Evolutionary conservation across 2,797 vertebrate genomes (phyloP).

Genomic region (Megaceryle alcyon): DNA sequence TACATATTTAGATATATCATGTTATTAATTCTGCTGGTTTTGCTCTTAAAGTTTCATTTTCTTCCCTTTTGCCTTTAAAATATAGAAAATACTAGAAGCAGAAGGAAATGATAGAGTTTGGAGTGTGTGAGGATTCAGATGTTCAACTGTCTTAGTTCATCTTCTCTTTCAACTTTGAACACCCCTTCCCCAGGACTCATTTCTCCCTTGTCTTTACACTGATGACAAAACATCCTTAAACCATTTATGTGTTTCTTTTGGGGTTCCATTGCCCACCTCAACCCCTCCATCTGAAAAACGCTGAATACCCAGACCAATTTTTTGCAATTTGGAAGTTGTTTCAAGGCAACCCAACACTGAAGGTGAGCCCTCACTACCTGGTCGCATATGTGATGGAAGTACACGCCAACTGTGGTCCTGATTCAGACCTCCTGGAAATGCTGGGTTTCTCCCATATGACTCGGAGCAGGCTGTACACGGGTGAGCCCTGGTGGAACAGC

Average conservation of each 20-base stretch:
- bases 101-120: neutral
- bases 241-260: neutral
- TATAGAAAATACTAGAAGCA: neutral
- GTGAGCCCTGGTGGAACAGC: neutral
- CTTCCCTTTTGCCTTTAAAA: neutral
- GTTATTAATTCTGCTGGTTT: neutral
- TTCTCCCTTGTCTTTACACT: neutral
- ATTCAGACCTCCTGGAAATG: neutral
- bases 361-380: fast-evolving
- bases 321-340: neutral
- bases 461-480: neutral
- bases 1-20: neutral
- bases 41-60: neutral
- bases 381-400: neutral
- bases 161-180: neutral
- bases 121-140: neutral
- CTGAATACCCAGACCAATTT: neutral
- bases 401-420: neutral
- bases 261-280: neutral
- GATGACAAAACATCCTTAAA: neutral
- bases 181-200: fast-evolving
- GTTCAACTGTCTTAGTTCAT: neutral
- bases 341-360: neutral
- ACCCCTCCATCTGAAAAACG: fast-evolving
- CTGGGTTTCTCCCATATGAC: fast-evolving